These are phyloP conservation scores for Ellobius talpinus DNA, from an alignment of 2,113 vertebrate species.

Conservation along the genomic window DNA sequence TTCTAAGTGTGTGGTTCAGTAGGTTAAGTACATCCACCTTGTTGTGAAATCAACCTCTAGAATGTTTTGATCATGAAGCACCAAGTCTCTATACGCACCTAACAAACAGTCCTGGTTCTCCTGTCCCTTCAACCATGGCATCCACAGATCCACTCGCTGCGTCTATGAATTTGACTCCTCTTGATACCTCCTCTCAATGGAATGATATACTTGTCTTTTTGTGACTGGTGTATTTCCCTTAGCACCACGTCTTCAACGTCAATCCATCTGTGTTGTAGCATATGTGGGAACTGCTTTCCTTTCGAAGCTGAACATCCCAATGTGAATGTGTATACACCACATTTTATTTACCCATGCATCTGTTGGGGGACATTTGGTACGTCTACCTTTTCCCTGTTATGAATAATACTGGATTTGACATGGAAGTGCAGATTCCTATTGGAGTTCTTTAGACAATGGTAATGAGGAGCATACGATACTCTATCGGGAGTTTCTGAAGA, in stretches of 20 bases:
- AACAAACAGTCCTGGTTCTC: background rate
- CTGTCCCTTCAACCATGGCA: background rate
- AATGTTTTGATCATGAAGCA: background rate
- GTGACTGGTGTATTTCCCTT: slow-evolving; percentile 39
- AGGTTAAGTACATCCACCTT: background rate
- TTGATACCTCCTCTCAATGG: background rate
- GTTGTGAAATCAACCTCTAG: background rate
- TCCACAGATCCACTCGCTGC: background rate
- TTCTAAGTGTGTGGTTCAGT: background rate
- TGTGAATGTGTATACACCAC: background rate
- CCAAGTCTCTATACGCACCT: background rate
- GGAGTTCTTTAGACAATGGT: background rate
- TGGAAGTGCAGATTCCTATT: background rate
- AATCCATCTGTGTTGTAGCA: slow-evolving; percentile 9
- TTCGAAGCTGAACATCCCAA: background rate
- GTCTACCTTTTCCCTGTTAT: slow-evolving; percentile 21
- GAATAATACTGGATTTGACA: background rate
- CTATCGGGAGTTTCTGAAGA: slow-evolving; percentile 10
- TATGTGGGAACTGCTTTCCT: slow-evolving; percentile 20
- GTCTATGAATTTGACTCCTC: background rate
- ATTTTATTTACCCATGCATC: slow-evolving; percentile 34
- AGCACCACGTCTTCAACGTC: background rate
- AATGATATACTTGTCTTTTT: slow-evolving; percentile 21
- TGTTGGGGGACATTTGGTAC: background rate
- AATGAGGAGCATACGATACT: background rate